Evolutionary conservation across 2,113 vertebrate species (phyloP).

Genomic region (Anarhynchus alexandrinus): DNA sequence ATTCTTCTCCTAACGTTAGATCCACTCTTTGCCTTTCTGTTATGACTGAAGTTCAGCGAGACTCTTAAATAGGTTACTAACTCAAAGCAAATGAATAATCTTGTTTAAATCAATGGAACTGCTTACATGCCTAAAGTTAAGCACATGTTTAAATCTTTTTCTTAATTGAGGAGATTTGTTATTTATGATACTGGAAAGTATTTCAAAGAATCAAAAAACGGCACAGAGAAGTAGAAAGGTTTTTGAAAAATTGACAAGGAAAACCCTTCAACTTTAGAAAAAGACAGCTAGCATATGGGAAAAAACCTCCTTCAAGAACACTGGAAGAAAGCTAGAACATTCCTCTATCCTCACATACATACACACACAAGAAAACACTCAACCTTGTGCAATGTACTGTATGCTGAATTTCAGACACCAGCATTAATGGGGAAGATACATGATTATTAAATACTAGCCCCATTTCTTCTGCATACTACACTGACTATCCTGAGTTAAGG

Average conservation of each 20-base stretch:
- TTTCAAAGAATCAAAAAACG: slow-evolving; percentile 42
- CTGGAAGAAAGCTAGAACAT: neutral
- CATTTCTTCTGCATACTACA: neutral
- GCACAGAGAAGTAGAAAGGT: neutral
- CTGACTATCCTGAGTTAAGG: neutral
- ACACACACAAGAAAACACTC: neutral
- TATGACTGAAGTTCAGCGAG: neutral
- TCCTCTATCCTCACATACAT: neutral
- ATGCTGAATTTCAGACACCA: neutral
- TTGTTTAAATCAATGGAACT: neutral
- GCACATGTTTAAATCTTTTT: neutral
- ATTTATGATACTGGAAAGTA: slow-evolving; percentile 44
- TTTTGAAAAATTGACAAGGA: neutral
- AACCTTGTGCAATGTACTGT: neutral
- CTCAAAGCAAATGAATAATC: slow-evolving; percentile 50
- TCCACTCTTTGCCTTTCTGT: slow-evolving; percentile 47
- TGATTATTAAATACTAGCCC: neutral
- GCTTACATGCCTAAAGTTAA: neutral
- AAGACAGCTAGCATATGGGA: neutral
- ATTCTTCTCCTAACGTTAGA: slow-evolving; percentile 39
- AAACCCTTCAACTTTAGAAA: neutral
- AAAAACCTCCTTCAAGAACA: neutral
- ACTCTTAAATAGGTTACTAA: neutral
- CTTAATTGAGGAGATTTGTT: slow-evolving; percentile 16
- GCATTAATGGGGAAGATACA: neutral